phyloP scores from a whole-genome alignment of 2,888 invertebrate genomes.

The Macrosiphum euphorbiae region DNA sequence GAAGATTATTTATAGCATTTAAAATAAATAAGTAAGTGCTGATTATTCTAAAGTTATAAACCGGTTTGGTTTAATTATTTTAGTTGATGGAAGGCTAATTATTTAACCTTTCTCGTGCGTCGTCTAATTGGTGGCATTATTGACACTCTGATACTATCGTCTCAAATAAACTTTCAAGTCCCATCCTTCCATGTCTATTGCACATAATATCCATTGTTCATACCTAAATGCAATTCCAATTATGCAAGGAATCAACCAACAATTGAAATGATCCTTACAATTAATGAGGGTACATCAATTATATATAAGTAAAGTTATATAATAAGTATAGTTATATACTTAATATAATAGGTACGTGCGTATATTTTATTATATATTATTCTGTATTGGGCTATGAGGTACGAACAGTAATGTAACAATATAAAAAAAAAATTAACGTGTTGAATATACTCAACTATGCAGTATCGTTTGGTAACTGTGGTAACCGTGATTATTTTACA shows the following conservation, averaged over 20 bases:
- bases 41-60: not conserved
- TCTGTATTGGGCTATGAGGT: not conserved
- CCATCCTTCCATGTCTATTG: not conserved
- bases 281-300: not conserved
- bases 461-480: no score
- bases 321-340: not conserved
- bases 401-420: not conserved
- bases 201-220: not conserved
- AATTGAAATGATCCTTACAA: not conserved
- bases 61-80: conserved; percentile 10
- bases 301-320: not conserved
- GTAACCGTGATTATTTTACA: no score
- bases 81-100: not conserved
- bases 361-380: not conserved
- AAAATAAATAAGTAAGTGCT: not conserved
- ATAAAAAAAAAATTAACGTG: not conserved
- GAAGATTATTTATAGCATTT: not conserved
- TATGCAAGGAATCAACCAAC: not conserved
- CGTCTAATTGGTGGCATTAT: not conserved
- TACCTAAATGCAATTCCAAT: not conserved
- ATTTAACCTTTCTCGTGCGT: not conserved
- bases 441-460: no score
- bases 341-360: no score
- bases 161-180: not conserved
- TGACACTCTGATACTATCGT: not conserved